Base-by-base conservation (phyloP, 2,888 invertebrate species). In the Arrhopalites spinosus region DNA sequence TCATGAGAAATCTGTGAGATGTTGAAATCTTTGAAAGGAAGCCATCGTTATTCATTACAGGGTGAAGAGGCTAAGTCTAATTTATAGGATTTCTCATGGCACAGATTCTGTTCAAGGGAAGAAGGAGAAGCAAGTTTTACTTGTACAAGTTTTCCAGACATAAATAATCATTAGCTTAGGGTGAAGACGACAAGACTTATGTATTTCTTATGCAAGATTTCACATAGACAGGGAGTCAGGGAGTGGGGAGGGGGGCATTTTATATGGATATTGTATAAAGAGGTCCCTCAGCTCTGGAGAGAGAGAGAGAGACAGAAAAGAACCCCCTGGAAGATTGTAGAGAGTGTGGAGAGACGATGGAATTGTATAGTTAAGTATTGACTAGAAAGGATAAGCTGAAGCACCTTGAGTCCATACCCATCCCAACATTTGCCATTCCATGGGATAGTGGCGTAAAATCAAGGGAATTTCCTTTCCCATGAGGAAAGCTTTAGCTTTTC, bases 21-120 rank as follows among this genome's bases (percentile, higher is more conserved):
- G 63, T 25, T 63, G 73, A 67, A 56, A 66, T 66, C 36, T 66
- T 74, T 68, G 74, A 68, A 59, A 68, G 74, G 74, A 61, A 74
- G 61, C 74, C 74, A 74, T 74, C 74, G 74, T 74, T 74, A 74
- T 74, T 74, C 74, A 74, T 74, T 74, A 74, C 47, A 45, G 68
- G 67, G 67, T 74, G 61, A 74, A 69, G 74, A 74, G 68, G 59
- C 74, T 74, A 74, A 74, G 74, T 74, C 74, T 74, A 74, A 74
- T 74, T 74, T 74, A 74, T 74, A 56, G 74, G 74, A 74, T 68
- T 74, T 67, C 68, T 67, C 61, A 68, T 68, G 74, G 68, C 68
- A 67, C 67, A 74, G 74, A 74, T 74, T 72, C 47, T 20, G 63
- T 61, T 76, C 68, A 61, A 67, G 73, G 59, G 27, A 45, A 29